A percentile compares a stretch with the other conserved stretches of the same genome.
Conservation (phyloP, 1,140 invertebrate genomes). For the Bacillus rossius region DNA sequence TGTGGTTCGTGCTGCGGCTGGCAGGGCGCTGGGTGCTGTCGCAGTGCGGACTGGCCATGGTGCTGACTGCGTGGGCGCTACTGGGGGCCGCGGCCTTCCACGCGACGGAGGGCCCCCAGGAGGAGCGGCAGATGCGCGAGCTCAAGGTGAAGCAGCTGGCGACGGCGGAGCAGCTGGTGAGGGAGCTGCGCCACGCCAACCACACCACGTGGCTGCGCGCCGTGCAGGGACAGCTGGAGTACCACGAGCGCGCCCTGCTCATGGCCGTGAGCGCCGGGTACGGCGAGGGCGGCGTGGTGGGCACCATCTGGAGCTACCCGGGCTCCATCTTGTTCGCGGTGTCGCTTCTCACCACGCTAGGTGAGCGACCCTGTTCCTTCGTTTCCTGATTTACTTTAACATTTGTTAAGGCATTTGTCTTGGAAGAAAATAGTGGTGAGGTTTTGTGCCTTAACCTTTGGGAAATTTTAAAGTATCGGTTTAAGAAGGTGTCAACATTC, state of each 20-base stretch:
- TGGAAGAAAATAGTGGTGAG: no score
- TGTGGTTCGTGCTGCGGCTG: constrained; percentile 27
- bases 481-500: no score
- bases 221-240: constrained; percentile 46
- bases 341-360: constrained; percentile 54
- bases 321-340: constrained; percentile 55
- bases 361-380: no score
- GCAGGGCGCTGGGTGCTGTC: constrained; percentile 38
- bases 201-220: constrained; percentile 46
- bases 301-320: constrained; percentile 53
- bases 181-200: constrained; percentile 33
- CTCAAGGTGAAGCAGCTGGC: constrained; percentile 41
- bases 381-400: no score
- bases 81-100: constrained; percentile 51
- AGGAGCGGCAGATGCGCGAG: not conserved
- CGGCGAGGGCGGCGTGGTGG: constrained; percentile 45
- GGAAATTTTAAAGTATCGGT: no score
- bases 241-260: constrained; percentile 48
- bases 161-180: constrained; percentile 42
- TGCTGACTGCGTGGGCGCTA: constrained; percentile 50
- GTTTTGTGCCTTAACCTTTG: no score
- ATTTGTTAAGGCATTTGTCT: no score
- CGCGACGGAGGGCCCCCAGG: constrained; percentile 44
- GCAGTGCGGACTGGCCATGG: constrained; percentile 45
- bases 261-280: constrained; percentile 49